These are phyloP conservation scores for Drosophila sucinea DNA, from an alignment of 1,140 invertebrate genomes.

Conservation along the genomic window DNA sequence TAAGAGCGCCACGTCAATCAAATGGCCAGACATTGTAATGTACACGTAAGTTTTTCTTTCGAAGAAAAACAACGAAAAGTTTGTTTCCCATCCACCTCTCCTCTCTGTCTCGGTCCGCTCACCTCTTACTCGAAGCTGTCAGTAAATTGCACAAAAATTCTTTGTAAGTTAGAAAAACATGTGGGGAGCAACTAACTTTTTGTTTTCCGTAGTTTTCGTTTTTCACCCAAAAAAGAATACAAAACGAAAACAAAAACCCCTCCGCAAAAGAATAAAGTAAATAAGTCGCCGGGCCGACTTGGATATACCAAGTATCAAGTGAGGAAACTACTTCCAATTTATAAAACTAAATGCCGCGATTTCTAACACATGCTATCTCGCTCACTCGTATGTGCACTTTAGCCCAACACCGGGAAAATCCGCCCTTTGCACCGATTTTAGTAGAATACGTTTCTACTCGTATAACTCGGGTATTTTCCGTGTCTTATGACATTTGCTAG, in stretches of 20 bases:
- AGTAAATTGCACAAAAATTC: conserved; percentile 11
- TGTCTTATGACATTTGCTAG: no score
- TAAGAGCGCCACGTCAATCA: conserved; percentile 63
- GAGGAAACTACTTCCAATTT: no score
- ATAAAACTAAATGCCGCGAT: no score
- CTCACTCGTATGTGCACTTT: no score
- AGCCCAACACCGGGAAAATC: no score
- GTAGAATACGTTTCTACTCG: no score
- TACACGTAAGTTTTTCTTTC: conserved; percentile 27
- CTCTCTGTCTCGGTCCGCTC: neutral
- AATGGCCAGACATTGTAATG: conserved; percentile 38
- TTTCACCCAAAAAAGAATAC: neutral
- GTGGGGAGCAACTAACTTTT: conserved; percentile 9
- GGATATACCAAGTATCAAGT: no score
- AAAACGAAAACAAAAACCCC: neutral
- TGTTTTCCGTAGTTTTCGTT: conserved; percentile 10
- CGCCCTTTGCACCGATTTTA: no score
- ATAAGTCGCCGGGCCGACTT: no score
- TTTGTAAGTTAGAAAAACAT: conserved; percentile 13
- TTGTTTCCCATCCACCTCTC: neutral
- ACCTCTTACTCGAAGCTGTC: conserved; percentile 3
- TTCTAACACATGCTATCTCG: no score
- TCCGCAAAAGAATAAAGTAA: no score
- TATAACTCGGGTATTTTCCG: no score
- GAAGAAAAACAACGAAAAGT: conserved; percentile 10